Percentiles rank a stretch among this genome's conserved stretches.
Evolutionary conservation across 2,888 invertebrate genomes (phyloP).

Genomic region (Dendrolimus houi): DNA sequence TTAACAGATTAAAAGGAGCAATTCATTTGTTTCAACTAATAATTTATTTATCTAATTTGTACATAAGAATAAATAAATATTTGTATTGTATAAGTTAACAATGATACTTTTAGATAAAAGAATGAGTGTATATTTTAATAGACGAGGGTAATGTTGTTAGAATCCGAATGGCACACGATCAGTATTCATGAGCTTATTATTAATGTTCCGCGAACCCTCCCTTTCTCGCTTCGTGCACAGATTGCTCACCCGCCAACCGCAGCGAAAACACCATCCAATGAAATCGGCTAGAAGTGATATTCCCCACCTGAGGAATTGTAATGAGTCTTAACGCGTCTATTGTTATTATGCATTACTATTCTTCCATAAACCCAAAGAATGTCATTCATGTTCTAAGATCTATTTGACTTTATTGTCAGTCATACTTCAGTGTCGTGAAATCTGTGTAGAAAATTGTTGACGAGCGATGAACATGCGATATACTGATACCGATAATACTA

Average conservation of each 20-base stretch:
- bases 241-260: conserved; percentile 38
- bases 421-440: too few relatives aligned
- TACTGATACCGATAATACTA: too few relatives aligned
- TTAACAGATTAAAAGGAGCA: too few relatives aligned
- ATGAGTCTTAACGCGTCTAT: conserved; percentile 24
- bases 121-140: conserved; percentile 10
- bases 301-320: conserved; percentile 47
- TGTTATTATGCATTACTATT: background rate
- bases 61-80: too few relatives aligned
- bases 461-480: too few relatives aligned
- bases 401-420: too few relatives aligned
- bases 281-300: conserved; percentile 66
- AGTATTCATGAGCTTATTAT: conserved; percentile 69
- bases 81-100: too few relatives aligned
- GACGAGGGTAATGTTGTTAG: conserved; percentile 18
- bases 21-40: too few relatives aligned
- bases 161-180: conserved; percentile 28
- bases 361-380: background rate
- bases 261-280: conserved; percentile 28
- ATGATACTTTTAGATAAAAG: background rate
- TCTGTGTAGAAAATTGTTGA: too few relatives aligned
- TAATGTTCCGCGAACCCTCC: conserved; percentile 46
- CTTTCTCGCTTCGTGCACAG: conserved; percentile 36
- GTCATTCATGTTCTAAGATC: too few relatives aligned
- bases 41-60: too few relatives aligned